Evolutionary conservation across 2,797 vertebrate genomes (phyloP), one percentile per base, ranked within the genome.

Genomic region (Paedocypris micromegethes): DNA sequence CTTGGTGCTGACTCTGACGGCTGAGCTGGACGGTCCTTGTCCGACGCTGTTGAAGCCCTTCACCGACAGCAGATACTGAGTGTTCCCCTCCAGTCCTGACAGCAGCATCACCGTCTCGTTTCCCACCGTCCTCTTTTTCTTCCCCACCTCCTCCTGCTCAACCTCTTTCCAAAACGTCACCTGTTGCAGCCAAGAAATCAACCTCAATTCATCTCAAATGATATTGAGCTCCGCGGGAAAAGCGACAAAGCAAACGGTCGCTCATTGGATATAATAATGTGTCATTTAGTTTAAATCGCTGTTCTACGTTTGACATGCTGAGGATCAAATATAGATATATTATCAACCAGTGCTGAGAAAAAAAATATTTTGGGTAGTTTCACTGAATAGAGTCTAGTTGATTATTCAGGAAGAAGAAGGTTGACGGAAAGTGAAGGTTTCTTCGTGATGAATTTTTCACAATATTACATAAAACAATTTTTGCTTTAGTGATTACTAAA

Each of bases 31-130:
- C 64, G 96, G 96, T 75, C 96, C 94, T 54, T 93, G 95, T 58
- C 96, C 96, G 6, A 95, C 95, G 81, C 88, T 92, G 42, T 98
- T 98, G 86, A 93, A 98, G 1, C 94, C 96, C 77, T 90, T 92
- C 61, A 97, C 94, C 1, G 89, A 90, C 81, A 97, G 81, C 79
- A 89, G 88, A 80, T 98, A 98, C 42, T 89, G 72, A 0, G 89
- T 93, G 82, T 97, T 93, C 70, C 94, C 93, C 77, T 96, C 93
- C 65, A 98, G 82, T 51, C 92, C 93, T 5, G 90, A 91, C 83
- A 98, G 76, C 39, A 93, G 83, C 81, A 93, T 75, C 39, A 89
- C 91, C 0, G 95, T 95, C 74, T 97, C 92, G 40, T 98, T 97
- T 79, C 91, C 94, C 9, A 82, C 77, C 0, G 93, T 97, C 82